Percentiles rank a stretch among this genome's conserved stretches.
Evolutionary conservation across 2,888 invertebrate genomes (phyloP).

Genomic region (Hydroisotoma schaefferi): DNA sequence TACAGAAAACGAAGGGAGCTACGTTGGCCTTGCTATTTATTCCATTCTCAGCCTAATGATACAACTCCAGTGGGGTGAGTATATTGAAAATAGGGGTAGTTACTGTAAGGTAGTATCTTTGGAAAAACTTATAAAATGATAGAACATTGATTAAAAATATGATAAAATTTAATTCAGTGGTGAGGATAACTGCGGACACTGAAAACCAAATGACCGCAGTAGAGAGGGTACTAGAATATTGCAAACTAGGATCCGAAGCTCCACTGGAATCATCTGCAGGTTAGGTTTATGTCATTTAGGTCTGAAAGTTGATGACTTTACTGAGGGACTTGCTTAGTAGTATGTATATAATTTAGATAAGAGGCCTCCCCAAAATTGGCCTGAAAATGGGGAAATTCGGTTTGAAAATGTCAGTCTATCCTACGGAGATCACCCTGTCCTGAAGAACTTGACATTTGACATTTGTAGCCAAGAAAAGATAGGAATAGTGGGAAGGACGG

Average conservation of each 20-base stretch:
- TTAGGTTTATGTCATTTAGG: background rate
- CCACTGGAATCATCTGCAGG: background rate
- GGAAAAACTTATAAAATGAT: no score
- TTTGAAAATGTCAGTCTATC: conserved; percentile 50
- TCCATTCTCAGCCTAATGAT: no score
- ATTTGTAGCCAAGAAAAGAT: conserved; percentile 48
- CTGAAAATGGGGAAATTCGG: conserved; percentile 50
- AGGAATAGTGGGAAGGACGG: conserved; percentile 53
- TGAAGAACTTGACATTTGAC: conserved; percentile 52
- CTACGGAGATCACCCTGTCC: conserved; percentile 51
- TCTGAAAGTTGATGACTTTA: background rate
- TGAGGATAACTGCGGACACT: conserved; percentile 70
- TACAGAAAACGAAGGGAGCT: no score
- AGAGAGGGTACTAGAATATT: conserved; percentile 43
- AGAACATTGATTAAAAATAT: no score
- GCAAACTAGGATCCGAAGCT: conserved; percentile 21
- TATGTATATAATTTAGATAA: conserved; percentile 18
- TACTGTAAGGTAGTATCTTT: no score
- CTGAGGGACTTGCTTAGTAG: background rate
- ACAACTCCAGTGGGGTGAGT: no score
- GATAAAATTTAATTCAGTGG: no score
- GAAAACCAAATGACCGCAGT: conserved; percentile 45
- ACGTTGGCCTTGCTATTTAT: no score
- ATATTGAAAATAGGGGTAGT: no score
- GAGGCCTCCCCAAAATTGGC: conserved; percentile 53